Evolutionary conservation across 2,113 vertebrate genomes (phyloP), one percentile per base, ranked within the genome.

Genomic region (Steatornis caripensis): DNA sequence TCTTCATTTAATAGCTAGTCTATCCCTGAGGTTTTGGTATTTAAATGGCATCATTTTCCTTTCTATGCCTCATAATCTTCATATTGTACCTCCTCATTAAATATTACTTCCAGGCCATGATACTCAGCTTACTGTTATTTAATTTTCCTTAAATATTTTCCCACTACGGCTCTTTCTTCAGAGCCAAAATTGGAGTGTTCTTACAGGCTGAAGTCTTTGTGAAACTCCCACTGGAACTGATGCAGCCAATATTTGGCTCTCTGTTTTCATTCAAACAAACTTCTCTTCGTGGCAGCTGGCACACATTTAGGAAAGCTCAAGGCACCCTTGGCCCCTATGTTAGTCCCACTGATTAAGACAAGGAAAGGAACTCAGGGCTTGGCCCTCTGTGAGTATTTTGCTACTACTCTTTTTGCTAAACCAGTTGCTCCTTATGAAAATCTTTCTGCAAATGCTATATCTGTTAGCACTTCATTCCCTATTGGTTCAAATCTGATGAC

Each of bases 11-110:
- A 61, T 89, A 92, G 46, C 48, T 82, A 45, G 57, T 24, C 60
- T 90, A 84, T 84, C 64, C 58, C 84, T 69, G 55, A 95, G 69
- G 45, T 84, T 93, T 92, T 92, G 30, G 8, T 89, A 65, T 89
- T 92, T 77, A 79, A 96, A 95, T 70, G 61, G n/a, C 37, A 84
- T n/a, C 4, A 84, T 95, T 96, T 94, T 83, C 55, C 54, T 48
- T 61, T 62, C 86, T 87, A 24, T 55, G 46, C 1, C 36, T 94
- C 48, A 54, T 61, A 82, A 82, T 58, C 46, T 88, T 93, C 48
- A 46, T 75, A 77, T 49, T 76, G 69, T 24, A 83, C 54, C 24
- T 95, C 79, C 43, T 90, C 45, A 61, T 85, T 87, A 87, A 86
- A 66, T 79, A 45, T 93, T 91, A 71, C 9, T 87, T 94, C 70